Evolutionary conservation across 1,140 invertebrate genomes (phyloP).

Genomic region (Caenorhabditis elegans): WBcel235 BX284602.5:14814001-14814500

Average conservation of each 20-base stretch:
- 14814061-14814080: conserved; percentile 48
- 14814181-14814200: conserved; percentile 50
- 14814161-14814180: conserved; percentile 44
- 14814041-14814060: conserved; percentile 48
- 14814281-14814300: conserved; percentile 46
- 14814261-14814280: too few species aligned
- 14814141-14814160: conserved; percentile 33
- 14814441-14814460: too few species aligned
- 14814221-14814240: conserved; percentile 44
- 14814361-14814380: conserved; percentile 50
- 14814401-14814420: conserved; percentile 45
- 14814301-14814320: conserved; percentile 51
- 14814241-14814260: too few species aligned
- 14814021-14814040: conserved; percentile 42
- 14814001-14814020: too few species aligned
- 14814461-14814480: too few species aligned
- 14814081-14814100: conserved; percentile 44
- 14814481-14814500: conserved; percentile 51
- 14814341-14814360: conserved; percentile 51
- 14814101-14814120: conserved; percentile 45
- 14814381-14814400: conserved; percentile 44
- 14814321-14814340: conserved; percentile 49
- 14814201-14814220: conserved; percentile 47
- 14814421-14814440: conserved; percentile 48
- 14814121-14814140: conserved; percentile 46